Evolutionary conservation across 2,113 vertebrate genomes (phyloP), one percentile per base, ranked within the genome.

Genomic region (Todiramphus saurophagus): DNA sequence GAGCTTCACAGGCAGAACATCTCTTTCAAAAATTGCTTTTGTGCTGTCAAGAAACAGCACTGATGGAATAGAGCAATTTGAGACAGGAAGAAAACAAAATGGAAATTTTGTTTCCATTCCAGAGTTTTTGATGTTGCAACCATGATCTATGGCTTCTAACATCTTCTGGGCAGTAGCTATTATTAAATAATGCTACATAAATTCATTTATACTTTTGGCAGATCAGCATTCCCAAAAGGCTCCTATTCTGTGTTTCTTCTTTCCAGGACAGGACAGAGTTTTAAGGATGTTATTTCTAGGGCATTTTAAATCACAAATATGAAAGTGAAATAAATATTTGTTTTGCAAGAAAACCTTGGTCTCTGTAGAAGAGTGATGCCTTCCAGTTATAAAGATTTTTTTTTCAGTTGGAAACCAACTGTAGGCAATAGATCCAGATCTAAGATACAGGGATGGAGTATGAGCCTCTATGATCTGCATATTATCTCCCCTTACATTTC

Each of bases 51-150:
- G 86, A 82, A 81, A 51, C 24, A 66, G 33, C n/a, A 72, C 8
- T 0, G 0, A 35, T 2, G 0, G 79, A 91, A 77, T 59, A 80
- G 72, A 80, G 75, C 24, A 51, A 21, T 6, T 60, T 35, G 46
- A 90, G 75, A 50, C 50, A 91, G 64, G 33, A 80, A 33, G 53
- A 91, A 89, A 96, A 90, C 67, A 92, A 91, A 90, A 83, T 31
- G 44, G 60, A 83, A 94, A 75, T 70, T 80, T 60, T 88, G 43
- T 77, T 94, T 95, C 39, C 62, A 66, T 85, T 95, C 91, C 89
- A 91, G 66, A 35, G 24, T 33, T 95, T 72, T 92, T 83, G 87
- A 43, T 92, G 86, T 91, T 92, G 83, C 83, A 96, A 86, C 39
- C 37, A 39, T 95, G 83, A 95, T 96, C 70, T 90, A 93, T n/a